Base-by-base conservation (phyloP, 2,888 invertebrate species). In the Meganola albula region DNA sequence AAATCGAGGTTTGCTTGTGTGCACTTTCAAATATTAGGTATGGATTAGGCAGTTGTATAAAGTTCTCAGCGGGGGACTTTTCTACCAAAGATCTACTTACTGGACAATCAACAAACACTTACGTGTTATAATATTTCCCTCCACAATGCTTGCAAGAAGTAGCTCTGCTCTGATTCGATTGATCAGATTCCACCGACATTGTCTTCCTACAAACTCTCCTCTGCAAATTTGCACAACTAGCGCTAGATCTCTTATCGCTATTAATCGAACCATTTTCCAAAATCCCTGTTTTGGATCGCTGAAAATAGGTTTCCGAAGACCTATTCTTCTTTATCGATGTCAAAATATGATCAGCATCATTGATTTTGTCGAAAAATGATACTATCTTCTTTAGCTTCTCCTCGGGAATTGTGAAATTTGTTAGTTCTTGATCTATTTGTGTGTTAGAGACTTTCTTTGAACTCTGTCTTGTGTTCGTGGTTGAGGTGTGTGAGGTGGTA, bases 361-460 rank as follows among this genome's bases (percentile, higher is more conserved):
- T 40, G 1, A 84, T 66, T 44, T 78, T 82, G 18, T 84, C 83
- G 33, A 84, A 79, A 36, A 84, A 83, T 0, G 83, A 82, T 0
- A 84, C 77, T 0, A 84, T 74, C 36, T 82, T 82, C 53, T 79
- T 83, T 1, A 84, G 29, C 37, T 84, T 84, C 3, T 78, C 82
- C 24, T 80, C 74, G 1, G 68, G 62, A 0, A 76, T 52, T 0
- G 64, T 58, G 6, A 37, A 40, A 16, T 16, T 6, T 0, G 45
- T 18, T 2, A 52, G 4, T 8, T 71, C 70, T 0, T 75, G 66
- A 0, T 82, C 79, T 0, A 78, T 79, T 44, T 80, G 78, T 0
- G 80, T 79, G 29, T 60, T 53, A 36, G 58, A 70, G 0, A 63
- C 70, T 0, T 57, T 60, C 12, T 72, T 65, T 1, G 39, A 22